These are phyloP conservation scores for Notothenia rossii DNA, from an alignment of 2,113 vertebrate species.

Conservation along the genomic window DNA sequence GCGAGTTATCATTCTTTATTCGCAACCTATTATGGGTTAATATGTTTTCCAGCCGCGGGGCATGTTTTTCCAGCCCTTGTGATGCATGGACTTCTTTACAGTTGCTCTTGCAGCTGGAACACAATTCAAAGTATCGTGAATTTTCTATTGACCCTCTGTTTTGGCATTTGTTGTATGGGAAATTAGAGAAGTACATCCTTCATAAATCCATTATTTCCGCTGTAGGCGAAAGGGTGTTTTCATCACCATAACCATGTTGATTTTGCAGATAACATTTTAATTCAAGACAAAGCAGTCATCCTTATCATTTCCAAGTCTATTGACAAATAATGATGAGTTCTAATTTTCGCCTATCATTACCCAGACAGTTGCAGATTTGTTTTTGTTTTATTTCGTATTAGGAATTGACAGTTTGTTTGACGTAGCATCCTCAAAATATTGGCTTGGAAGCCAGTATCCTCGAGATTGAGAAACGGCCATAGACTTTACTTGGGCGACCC, in stretches of 20 bases:
- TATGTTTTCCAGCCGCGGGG: constrained; percentile 54
- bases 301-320: constrained; percentile 17
- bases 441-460: no score
- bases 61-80: constrained; percentile 49
- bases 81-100: constrained; percentile 57
- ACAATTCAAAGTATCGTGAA: constrained; percentile 61
- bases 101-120: constrained; percentile 46
- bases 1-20: constrained; percentile 66
- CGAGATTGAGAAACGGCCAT: no score
- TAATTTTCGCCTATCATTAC: neutral
- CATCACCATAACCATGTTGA: constrained; percentile 65
- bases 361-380: neutral
- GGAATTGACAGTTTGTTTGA: neutral
- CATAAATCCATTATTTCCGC: constrained; percentile 47
- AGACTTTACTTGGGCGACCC: no score
- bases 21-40: constrained; percentile 58
- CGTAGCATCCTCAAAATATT: no score
- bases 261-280: constrained; percentile 26
- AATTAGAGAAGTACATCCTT: constrained; percentile 57
- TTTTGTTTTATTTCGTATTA: neutral
- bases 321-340: constrained; percentile 11
- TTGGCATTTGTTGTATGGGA: constrained; percentile 33
- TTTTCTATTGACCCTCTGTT: constrained; percentile 69
- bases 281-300: constrained; percentile 17
- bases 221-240: constrained; percentile 48